Base-by-base conservation (phyloP, 2,113 vertebrate species). In the Charina bottae region DNA sequence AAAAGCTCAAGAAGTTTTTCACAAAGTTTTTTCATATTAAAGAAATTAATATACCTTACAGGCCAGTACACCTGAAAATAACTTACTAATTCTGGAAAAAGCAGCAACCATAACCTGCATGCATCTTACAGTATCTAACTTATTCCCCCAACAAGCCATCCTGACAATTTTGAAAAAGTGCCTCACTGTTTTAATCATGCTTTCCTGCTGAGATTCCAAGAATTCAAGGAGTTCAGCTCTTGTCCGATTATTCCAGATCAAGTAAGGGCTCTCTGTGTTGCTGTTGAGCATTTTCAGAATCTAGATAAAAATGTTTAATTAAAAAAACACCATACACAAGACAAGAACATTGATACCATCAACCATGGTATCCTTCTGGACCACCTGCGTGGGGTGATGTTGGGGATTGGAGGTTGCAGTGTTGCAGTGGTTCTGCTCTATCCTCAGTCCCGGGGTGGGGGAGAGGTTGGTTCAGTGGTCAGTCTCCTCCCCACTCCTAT, bases 201-300 rank as follows among this genome's bases (percentile, higher is more conserved):
- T 98, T 95, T 99, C 99, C 91, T 99, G 99, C 58, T 99, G 98
- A 90, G 56, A 96, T 97, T 99, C 98, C 96, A 99, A 98, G 93
- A 99, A 99, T 95, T 99, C 99, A 87, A 99, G 96, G 64, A 99
- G 97, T 95, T 99, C 99, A 8, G 98, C 98, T 96, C 99, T 96
- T 10, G 99, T 99, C 4, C 98, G 98, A 46, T 99, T 99, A 96
- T 99, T 99, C 99, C 99, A 99, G 96, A 99, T 99, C 94, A 99
- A 97, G 93, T 99, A 99, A 0, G 99, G 99, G 83, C 97, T 99
- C 97, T 99, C 99, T 0, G 99, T 98, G 94, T 99, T 99, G 96
- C 99, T 99, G 93, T 99, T 99, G 28, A 99, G 97, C 97, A 99
- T 98, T 98, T 99, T 99, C 96, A 99, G 95, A 89, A 99, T 98